Evolutionary conservation across 2,797 vertebrate species (phyloP).

Genomic region (Enteromius mattozi): DNA sequence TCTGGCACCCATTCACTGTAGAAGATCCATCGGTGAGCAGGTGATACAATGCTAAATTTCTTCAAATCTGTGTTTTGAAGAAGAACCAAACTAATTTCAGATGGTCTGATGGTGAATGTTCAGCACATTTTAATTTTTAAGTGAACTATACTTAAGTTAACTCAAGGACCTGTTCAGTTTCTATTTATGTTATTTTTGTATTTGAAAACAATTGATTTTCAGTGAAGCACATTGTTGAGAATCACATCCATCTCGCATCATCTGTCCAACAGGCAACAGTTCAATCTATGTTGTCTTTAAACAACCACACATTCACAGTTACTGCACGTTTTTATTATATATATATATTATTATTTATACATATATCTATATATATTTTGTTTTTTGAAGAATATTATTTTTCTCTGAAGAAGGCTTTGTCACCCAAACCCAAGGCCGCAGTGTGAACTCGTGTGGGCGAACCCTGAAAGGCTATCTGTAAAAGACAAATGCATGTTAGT

Average conservation of each 20-base stretch:
- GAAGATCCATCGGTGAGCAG: not conserved
- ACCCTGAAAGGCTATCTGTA: conserved; percentile 53
- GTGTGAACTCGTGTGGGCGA: conserved; percentile 63
- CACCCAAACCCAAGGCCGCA: conserved; percentile 60
- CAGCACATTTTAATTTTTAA: not conserved
- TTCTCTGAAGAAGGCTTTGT: conserved; percentile 53
- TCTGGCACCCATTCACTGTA: not conserved
- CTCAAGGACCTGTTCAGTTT: not conserved
- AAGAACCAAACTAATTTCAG: not conserved
- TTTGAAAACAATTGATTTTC: not conserved
- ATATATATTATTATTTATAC: conserved; percentile 5
- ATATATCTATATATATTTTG: not conserved
- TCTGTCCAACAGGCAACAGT: not conserved
- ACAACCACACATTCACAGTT: conserved; percentile 21
- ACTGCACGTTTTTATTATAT: conserved; percentile 38
- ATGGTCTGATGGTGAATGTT: not conserved
- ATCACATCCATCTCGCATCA: not conserved
- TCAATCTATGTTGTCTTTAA: conserved; percentile 23
- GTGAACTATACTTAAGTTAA: not conserved
- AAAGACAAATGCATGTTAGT: conserved; percentile 41
- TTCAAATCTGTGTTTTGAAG: not conserved
- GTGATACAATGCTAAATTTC: not conserved
- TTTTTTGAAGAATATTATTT: conserved; percentile 50
- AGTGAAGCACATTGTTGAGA: not conserved
- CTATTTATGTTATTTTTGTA: not conserved